Percentiles rank a stretch among this genome's conserved stretches.
phyloP scores from a whole-genome alignment of 2,113 vertebrate genomes.

The Strix uralensis region DNA sequence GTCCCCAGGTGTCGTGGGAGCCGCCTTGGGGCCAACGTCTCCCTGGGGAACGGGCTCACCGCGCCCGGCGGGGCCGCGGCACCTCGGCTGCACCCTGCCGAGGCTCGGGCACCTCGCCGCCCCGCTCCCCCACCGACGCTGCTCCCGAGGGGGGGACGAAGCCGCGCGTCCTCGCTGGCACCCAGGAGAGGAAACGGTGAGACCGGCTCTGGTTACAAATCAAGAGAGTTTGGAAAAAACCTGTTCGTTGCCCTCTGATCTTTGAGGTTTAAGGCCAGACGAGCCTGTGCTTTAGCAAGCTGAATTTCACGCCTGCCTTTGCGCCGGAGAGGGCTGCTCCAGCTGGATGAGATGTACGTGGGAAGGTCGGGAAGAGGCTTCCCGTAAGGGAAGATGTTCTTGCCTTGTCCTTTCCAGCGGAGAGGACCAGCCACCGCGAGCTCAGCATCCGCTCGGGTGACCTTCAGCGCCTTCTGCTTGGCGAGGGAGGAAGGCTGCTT shows the following conservation, averaged over 20 bases:
- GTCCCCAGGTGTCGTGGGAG: not conserved
- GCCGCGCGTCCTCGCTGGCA: accelerated
- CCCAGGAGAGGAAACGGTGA: not conserved
- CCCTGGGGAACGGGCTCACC: not conserved
- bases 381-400: not conserved
- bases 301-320: not conserved
- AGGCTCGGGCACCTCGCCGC: accelerated
- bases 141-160: not conserved
- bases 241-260: not conserved
- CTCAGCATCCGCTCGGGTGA: not conserved
- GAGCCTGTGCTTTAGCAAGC: not conserved
- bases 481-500: not conserved
- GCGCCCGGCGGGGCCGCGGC: not conserved
- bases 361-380: not conserved
- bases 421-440: not conserved
- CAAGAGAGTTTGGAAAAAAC: not conserved
- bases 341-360: not conserved
- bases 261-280: not conserved
- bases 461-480: not conserved
- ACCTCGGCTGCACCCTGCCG: not conserved
- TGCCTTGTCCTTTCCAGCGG: not conserved
- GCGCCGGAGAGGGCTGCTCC: not conserved
- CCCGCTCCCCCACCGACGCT: accelerated
- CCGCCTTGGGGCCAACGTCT: accelerated
- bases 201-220: not conserved